Evolutionary conservation across 2,797 vertebrate genomes (phyloP), one percentile per base, ranked within the genome.

Genomic region (Syndactyla subalaris): DNA sequence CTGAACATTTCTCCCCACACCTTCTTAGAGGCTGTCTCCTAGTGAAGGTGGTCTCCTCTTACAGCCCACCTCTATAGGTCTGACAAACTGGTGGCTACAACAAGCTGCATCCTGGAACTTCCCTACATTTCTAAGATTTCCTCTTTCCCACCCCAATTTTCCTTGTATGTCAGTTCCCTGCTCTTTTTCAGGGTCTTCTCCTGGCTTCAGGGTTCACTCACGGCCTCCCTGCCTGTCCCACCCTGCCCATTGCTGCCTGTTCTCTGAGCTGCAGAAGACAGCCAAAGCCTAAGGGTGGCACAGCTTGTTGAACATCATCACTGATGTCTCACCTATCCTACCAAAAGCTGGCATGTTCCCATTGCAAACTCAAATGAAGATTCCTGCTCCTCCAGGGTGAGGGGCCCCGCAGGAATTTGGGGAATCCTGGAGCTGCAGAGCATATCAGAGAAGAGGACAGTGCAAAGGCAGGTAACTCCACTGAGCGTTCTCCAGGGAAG

Each of bases 401-500:
- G 20, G 34, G 39, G 39, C 39, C 39, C 9, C 29, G 22, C 9
- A 43, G 61, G 29, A 32, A 63, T 43, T 12, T 63, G 61, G 61
- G 30, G 61, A 43, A 43, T 63, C 27, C 61, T 32, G 21, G 7
- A 43, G 39, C 30, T 43, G 39, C 39, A 43, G 61, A 43, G 30
- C 29, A 32, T 14, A 5, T 24, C 14, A 45, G 41, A 63, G 21
- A n/a, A n/a, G 41, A 63, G 21, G 29, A 43, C 39, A 63, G 39
- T 32, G 30, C 3, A 6, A 63, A 43, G 21, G 39, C 30, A 63
- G 29, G 29, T 41, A 63, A 43, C 38, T 85, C n/a, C 43, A 32
- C 5, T 0, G 2, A 45, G n/a, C 2, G 0, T 10, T 67, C 76
- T 1, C 9, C n/a, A 75, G 63, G 19, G 48, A 61, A 61, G 14